Conservation (phyloP, 2,888 invertebrate genomes). For the Lochmaea crataegi region DNA sequence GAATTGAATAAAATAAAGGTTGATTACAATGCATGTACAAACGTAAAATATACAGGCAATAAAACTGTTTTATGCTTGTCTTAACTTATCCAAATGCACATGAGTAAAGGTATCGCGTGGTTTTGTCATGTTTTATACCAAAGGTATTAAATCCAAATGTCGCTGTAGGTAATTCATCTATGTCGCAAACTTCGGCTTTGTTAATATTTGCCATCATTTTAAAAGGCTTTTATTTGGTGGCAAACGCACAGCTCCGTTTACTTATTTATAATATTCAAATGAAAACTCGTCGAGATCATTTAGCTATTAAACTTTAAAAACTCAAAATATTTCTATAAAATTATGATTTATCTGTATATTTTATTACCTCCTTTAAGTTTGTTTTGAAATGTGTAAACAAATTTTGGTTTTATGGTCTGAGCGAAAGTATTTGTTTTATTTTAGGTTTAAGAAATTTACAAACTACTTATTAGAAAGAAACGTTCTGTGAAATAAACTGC, state of each 20-base stretch:
- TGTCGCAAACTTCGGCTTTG: neutral
- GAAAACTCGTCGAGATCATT: too few species aligned
- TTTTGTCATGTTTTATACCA: neutral
- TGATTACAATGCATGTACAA: too few species aligned
- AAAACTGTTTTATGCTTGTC: too few species aligned
- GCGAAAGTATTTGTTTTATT: conserved; percentile 19
- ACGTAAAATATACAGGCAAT: too few species aligned
- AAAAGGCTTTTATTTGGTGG: neutral
- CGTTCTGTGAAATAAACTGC: too few species aligned
- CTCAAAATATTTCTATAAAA: neutral
- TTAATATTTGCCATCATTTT: neutral
- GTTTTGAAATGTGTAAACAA: conserved; percentile 23
- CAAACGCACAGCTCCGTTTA: too few species aligned
- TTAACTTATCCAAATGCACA: too few species aligned
- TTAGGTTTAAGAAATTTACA: conserved; percentile 12
- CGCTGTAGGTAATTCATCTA: neutral
- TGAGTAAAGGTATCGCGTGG: neutral
- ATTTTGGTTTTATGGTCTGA: conserved; percentile 19
- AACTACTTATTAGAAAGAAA: conserved; percentile 11
- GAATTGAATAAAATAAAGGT: too few species aligned
- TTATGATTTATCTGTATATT: neutral
- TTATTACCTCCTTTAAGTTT: conserved; percentile 15
- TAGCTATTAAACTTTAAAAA: neutral
- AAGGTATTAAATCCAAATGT: neutral
- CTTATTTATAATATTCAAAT: too few species aligned